Base-by-base conservation (phyloP, 2,888 invertebrate species). In the Watsonalla binaria region DNA sequence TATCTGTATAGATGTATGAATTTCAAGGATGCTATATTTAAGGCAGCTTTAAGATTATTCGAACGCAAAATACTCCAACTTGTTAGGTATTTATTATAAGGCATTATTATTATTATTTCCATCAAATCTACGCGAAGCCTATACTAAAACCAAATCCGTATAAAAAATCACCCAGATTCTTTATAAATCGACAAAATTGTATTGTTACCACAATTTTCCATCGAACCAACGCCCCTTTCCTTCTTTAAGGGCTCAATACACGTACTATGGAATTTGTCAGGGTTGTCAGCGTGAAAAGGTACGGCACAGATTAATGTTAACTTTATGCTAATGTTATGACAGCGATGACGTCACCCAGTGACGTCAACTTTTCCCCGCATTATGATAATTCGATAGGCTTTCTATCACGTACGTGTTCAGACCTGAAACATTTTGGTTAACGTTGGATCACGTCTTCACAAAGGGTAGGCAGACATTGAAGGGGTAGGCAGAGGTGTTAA, bases 241-340 rank as follows among this genome's bases (percentile, higher is more conserved):
- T 2, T 37, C 37, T 49, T 49, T 49, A 7, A 49, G 9, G 37
- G 14, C 1, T 39, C 49, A 37, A 49, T 15, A 34, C 48, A 49
- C 49, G 49, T 49, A 49, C 14, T 9, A 15, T 7, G 49, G 15
- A 13, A 49, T 49, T 49, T 49, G 49, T 49, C 49, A 9, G 49
- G 14, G 37, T 49, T 49, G 49, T 37, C 49, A 8, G 49, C 49
- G 49, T 49, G 53, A 59, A 66, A 70, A 72, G 62, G 59, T 62
- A 62, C 66, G 68, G 65, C 68, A 56, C 58, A 66, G 70, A 76
- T 75, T 74, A 77, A 80, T 79, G 71, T 66, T 58, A 55, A 56
- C 70, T 74, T 77, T 78, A 78, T 79, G 75, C 62, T 72, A 76
- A 78, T 74, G 46, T 48, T 65, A 62, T 62, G 64, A 58, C 61